Evolutionary conservation across 30 jellyfish, hydroid and myxozoan genomes (phyloP), one percentile per base, ranked within the genome.

Genomic region (Nemopilema nomurai): DNA sequence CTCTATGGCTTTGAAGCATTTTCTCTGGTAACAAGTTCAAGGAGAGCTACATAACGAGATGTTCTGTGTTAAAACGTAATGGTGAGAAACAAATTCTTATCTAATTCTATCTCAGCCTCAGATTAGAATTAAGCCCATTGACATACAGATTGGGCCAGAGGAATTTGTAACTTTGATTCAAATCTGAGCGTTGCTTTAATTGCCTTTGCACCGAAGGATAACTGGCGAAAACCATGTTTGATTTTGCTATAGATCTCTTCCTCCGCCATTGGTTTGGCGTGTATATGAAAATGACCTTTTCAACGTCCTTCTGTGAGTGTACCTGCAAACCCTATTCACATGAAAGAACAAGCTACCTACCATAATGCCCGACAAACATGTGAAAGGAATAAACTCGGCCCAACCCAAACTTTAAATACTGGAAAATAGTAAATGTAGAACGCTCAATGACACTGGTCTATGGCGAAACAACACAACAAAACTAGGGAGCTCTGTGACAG

Each of bases 291-390:
- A 26, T 80, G 89, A 80, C 89, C 89, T 80, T 71, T 80, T 41
- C 70, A 80, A 80, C 89, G 49, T 80, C 70, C 81, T 1, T 80
- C 73, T 66, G 41, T 64, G 65, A 57, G 71, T 80, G 89, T 80
- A 80, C 89, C 89, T 80, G 89, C 89, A 80, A 80, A 65, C 74
- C 74, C 51, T 80, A 80, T 80, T 80, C 89, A 80, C 89, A 80
- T 80, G 89, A 80, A 67, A 80, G 89, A 80, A 67, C 89, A 80
- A 20, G 89, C 81, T 79, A 80, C 66, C 76, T 67, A 62, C 87
- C 89, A 31, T 24, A 67, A 67, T 69, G 51, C 30, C 70, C 70
- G 49, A 51, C 49, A 73, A 33, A 73, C 31, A 73, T 51, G 63
- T 67, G 21, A 67, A n/a, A n/a, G n/a, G 77, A 18, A 18, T 1